phyloP scores from a whole-genome alignment of 2,888 invertebrate genomes.

The Eupithecia insigniata region DNA sequence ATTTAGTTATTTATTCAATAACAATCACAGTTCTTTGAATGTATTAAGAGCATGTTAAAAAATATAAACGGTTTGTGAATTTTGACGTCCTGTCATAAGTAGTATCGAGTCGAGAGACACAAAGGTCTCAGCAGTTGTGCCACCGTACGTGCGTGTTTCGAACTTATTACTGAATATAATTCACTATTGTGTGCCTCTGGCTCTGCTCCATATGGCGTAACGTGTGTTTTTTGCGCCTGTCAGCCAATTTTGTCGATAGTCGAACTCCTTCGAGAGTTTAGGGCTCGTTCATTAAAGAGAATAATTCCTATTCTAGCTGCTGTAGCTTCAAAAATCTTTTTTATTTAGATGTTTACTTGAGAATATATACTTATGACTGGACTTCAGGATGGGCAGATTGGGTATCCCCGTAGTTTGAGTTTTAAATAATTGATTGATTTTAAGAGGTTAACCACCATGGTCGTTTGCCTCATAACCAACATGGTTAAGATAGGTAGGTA shows the following conservation, averaged over 20 bases:
- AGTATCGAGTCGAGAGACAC: conserved; percentile 27
- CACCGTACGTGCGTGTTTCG: conserved; percentile 76
- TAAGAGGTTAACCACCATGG: background rate
- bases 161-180: conserved; percentile 82
- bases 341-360: too few relatives aligned
- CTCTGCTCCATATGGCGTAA: conserved; percentile 81
- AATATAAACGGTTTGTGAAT: conserved; percentile 17
- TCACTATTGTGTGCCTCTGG: conserved; percentile 80
- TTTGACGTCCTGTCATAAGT: conserved; percentile 30
- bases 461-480: background rate
- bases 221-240: conserved; percentile 66
- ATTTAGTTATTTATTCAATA: background rate
- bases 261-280: conserved; percentile 53
- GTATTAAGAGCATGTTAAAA: conserved; percentile 11
- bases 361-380: background rate
- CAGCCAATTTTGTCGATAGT: conserved; percentile 76
- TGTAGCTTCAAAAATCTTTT: background rate
- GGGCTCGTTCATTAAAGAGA: conserved; percentile 18
- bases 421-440: background rate
- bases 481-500: background rate
- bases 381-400: too few relatives aligned
- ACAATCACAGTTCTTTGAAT: conserved; percentile 15
- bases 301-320: background rate
- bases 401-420: background rate
- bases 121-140: conserved; percentile 68